Evolutionary conservation across 2,113 vertebrate species (phyloP).

Genomic region (Megaceryle torquata): DNA sequence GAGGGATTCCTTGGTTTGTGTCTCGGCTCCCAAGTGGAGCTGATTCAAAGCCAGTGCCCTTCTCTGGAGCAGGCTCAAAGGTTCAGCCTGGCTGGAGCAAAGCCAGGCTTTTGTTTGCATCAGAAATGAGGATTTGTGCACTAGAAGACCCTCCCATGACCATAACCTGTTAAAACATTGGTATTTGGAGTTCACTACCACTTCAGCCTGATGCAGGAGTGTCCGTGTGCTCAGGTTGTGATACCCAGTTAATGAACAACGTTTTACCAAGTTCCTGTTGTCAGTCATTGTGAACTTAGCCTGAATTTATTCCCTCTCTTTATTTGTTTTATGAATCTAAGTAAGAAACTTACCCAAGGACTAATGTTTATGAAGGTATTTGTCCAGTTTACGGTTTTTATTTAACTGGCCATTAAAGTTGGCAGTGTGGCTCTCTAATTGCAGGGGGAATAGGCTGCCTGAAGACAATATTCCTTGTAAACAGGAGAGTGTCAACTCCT

Average conservation of each 20-base stretch:
- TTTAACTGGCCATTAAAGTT: background rate
- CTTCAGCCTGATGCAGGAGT: background rate
- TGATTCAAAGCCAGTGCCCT: background rate
- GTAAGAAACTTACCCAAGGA: background rate
- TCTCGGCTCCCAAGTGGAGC: background rate
- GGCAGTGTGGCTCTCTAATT: background rate
- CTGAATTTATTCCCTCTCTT: background rate
- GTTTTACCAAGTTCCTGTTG: background rate
- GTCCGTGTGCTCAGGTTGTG: background rate
- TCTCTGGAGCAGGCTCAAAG: background rate
- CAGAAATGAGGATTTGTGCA: background rate
- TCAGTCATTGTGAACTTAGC: background rate
- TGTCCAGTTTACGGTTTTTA: background rate
- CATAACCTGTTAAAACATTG: background rate
- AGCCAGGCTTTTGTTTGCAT: background rate
- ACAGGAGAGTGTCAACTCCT: background rate
- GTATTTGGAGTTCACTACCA: rapidly evolving
- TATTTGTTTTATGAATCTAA: background rate
- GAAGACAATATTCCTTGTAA: background rate
- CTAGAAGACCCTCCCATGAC: background rate
- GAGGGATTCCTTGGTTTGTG: background rate
- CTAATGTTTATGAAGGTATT: background rate
- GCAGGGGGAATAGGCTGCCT: background rate
- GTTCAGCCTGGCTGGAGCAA: background rate
- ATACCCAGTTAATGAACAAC: background rate